Percentiles rank a stretch among this genome's conserved stretches.
These are phyloP conservation scores for Drosophila flavopinicola DNA, from an alignment of 2,888 invertebrate genomes.

Conservation along the genomic window DNA sequence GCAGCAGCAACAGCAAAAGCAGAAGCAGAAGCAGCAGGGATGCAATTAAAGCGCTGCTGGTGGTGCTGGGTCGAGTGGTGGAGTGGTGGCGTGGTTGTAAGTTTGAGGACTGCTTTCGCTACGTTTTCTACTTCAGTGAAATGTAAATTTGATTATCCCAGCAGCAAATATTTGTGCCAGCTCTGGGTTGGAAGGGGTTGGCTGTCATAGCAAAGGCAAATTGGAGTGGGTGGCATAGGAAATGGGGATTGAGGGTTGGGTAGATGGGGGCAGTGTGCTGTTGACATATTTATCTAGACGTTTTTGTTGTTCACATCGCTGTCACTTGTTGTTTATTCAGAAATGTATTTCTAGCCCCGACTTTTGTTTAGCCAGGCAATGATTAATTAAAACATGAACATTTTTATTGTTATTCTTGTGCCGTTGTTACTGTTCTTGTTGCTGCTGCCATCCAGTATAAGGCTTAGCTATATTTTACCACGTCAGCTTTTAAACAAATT, in stretches of 20 bases:
- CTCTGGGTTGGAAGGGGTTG: not conserved
- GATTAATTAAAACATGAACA: conserved; percentile 65
- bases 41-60: conserved; percentile 36
- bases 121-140: conserved; percentile 60
- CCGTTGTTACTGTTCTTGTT: conserved; percentile 23
- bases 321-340: conserved; percentile 41
- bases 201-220: too few relatives aligned
- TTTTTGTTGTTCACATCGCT: conserved; percentile 61
- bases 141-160: conserved; percentile 79
- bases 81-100: conserved; percentile 6
- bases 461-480: conserved; percentile 49
- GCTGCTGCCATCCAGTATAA: conserved; percentile 39
- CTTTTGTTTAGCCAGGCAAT: conserved; percentile 54
- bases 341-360: conserved; percentile 41
- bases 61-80: conserved; percentile 8
- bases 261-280: conserved; percentile 17
- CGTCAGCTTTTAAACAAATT: conserved; percentile 72
- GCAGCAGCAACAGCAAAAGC: conserved; percentile 13
- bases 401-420: conserved; percentile 28
- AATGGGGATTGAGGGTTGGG: not conserved
- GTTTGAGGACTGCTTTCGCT: conserved; percentile 12
- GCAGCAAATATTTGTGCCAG: conserved; percentile 69
- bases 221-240: conserved; percentile 13
- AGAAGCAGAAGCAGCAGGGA: conserved; percentile 30
- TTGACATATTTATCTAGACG: conserved; percentile 76